phyloP scores from a whole-genome alignment of 1,140 invertebrate genomes.

The Dicyema japonicum region DNA sequence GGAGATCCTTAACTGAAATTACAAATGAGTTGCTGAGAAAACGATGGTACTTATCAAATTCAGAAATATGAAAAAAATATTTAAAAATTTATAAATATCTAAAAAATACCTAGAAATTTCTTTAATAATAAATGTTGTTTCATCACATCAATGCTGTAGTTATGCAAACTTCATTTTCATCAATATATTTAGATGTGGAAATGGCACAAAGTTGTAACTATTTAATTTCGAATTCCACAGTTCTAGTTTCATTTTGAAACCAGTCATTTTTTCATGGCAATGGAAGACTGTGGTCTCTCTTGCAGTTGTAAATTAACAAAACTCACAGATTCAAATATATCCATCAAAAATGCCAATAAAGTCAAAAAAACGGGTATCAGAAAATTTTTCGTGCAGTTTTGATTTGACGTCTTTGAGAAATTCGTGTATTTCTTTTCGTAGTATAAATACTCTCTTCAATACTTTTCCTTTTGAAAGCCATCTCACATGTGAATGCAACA shows the following conservation, averaged over 20 bases:
- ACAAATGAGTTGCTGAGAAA: constrained; percentile 1
- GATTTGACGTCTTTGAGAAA: constrained; percentile 1
- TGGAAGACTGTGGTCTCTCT: neutral
- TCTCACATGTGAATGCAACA: constrained; percentile 1
- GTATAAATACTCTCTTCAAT: constrained; percentile 1
- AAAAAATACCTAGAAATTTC: neutral
- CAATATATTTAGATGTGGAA: constrained; percentile 1
- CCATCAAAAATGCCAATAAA: neutral
- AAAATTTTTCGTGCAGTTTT: neutral
- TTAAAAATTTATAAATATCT: neutral
- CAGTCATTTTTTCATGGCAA: neutral
- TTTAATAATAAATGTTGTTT: neutral
- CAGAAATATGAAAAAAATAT: neutral
- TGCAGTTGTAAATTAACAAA: neutral
- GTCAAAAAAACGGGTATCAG: neutral
- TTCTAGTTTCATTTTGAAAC: constrained; percentile 1
- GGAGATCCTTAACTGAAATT: neutral
- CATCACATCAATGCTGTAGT: neutral
- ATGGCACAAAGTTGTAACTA: neutral
- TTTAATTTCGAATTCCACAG: neutral
- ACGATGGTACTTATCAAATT: constrained; percentile 1
- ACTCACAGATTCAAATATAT: constrained; percentile 1
- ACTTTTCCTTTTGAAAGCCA: constrained; percentile 1
- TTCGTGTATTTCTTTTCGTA: neutral
- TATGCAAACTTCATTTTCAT: constrained; percentile 1